Percentiles rank a stretch among this genome's conserved stretches.
phyloP scores from a whole-genome alignment of 37 sponge, comb jelly and placozoan species.

The Hexactinellida sp. region DNA sequence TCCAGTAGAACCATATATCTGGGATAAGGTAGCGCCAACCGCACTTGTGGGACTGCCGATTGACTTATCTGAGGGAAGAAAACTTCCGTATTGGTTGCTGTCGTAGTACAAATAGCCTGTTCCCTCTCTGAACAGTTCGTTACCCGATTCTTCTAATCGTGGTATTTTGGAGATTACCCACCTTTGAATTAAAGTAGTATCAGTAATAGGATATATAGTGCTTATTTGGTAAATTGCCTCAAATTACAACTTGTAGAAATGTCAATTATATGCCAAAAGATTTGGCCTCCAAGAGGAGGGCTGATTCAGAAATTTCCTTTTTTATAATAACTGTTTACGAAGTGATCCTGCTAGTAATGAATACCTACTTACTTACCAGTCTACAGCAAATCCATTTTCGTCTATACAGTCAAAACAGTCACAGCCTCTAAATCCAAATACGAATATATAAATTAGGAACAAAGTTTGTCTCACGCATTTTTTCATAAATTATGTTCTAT shows the following conservation, averaged over 20 bases:
- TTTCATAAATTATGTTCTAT: too few species aligned
- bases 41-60: neutral
- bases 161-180: neutral
- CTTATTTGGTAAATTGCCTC: too few species aligned
- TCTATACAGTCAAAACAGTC: neutral
- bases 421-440: neutral
- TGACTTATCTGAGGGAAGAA: neutral
- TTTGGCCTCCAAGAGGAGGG: too few species aligned
- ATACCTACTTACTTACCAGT: neutral
- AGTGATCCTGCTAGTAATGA: too few species aligned
- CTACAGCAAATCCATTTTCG: neutral
- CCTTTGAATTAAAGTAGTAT: too few species aligned
- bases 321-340: too few species aligned
- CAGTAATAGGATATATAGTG: too few species aligned
- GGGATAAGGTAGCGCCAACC: neutral
- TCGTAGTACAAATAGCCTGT: neutral
- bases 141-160: neutral
- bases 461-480: too few species aligned
- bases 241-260: too few species aligned
- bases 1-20: neutral
- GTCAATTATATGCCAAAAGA: too few species aligned
- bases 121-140: neutral
- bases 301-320: too few species aligned
- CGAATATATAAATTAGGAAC: too few species aligned
- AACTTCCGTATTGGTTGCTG: neutral